phyloP scores from a whole-genome alignment of 2,113 vertebrate species.

The Hypocryptadius cinnamomeus region DNA sequence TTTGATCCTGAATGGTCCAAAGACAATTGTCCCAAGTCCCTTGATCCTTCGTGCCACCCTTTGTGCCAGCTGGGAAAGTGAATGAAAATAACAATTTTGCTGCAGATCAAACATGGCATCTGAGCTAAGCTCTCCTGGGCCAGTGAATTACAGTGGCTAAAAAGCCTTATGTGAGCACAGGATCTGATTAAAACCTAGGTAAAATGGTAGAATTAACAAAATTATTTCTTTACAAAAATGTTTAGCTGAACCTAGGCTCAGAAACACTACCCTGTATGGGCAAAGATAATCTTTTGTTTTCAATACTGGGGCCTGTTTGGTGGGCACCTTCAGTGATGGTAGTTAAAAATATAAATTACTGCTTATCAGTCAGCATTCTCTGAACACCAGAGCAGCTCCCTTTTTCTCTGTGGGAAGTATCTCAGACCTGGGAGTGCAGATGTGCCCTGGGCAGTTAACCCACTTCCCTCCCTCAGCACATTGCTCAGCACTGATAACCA shows the following conservation, averaged over 20 bases:
- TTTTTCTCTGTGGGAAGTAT: background rate
- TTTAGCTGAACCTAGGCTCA: background rate
- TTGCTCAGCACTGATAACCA: background rate
- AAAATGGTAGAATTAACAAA: background rate
- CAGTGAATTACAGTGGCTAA: background rate
- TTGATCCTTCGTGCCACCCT: background rate
- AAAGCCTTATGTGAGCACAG: background rate
- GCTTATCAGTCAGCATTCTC: background rate
- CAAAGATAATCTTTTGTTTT: background rate
- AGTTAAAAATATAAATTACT: background rate
- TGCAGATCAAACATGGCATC: background rate
- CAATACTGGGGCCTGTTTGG: background rate
- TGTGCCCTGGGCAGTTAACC: background rate
- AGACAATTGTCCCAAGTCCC: background rate
- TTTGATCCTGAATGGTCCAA: background rate
- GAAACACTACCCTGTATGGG: background rate
- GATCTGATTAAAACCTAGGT: background rate
- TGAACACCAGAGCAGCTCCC: background rate
- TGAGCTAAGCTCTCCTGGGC: background rate
- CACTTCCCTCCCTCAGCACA: background rate
- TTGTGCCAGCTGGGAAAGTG: background rate
- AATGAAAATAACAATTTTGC: slow-evolving; percentile 9
- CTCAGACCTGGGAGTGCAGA: background rate
- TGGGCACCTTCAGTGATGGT: background rate
- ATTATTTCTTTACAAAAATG: background rate